Evolutionary conservation across 2,888 invertebrate species (phyloP).

Genomic region (Lymantria monacha): DNA sequence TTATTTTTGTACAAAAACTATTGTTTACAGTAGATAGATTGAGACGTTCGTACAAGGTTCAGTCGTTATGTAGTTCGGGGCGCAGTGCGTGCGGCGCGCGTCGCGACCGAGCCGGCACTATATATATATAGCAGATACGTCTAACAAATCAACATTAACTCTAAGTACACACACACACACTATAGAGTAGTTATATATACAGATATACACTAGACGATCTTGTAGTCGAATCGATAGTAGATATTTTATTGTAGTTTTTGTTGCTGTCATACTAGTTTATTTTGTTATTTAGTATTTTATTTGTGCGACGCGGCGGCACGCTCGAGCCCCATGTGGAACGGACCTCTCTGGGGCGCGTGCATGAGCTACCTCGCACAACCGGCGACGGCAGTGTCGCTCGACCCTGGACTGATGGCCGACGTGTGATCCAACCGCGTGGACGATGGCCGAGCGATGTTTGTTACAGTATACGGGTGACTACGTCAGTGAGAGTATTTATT

Average conservation of each 20-base stretch:
- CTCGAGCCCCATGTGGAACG: constrained; percentile 22
- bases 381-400: too few species aligned
- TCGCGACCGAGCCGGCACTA: constrained; percentile 23
- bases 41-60: too few species aligned
- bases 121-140: constrained; percentile 47
- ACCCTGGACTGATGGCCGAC: too few species aligned
- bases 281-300: constrained; percentile 81
- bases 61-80: too few species aligned
- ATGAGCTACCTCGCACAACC: background rate
- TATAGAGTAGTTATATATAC: too few species aligned
- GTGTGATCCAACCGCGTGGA: too few species aligned
- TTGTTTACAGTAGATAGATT: too few species aligned
- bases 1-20: too few species aligned
- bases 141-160: constrained; percentile 51
- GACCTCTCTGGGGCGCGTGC: background rate
- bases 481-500: too few species aligned
- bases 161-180: constrained; percentile 51
- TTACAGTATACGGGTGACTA: too few species aligned
- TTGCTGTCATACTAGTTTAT: constrained; percentile 71
- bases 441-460: too few species aligned
- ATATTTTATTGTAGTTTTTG: constrained; percentile 62
- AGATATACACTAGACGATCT: constrained; percentile 50
- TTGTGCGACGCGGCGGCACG: constrained; percentile 34
- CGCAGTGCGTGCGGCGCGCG: background rate
- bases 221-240: constrained; percentile 66